phyloP scores from a whole-genome alignment of 2,113 vertebrate species.

The Cebidichthys violaceus region DNA sequence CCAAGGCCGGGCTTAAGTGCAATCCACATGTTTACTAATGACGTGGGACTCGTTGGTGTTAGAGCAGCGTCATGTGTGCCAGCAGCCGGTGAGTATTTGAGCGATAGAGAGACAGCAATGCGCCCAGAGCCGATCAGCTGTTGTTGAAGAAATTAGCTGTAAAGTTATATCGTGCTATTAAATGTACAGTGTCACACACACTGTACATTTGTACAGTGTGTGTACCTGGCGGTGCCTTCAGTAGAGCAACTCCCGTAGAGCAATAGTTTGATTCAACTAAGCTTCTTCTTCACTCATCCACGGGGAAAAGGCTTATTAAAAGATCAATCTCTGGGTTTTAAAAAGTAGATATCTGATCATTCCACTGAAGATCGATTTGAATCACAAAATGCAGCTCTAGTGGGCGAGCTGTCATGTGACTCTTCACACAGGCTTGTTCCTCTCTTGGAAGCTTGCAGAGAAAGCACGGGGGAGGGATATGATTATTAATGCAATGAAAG shows the following conservation, averaged over 20 bases:
- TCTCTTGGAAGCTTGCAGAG: conserved; percentile 61
- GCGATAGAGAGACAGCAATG: too few relatives aligned
- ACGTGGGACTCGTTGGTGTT: too few relatives aligned
- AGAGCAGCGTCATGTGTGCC: too few relatives aligned
- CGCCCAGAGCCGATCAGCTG: too few relatives aligned
- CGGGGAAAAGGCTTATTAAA: not conserved
- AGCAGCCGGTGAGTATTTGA: too few relatives aligned
- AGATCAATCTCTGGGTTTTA: not conserved
- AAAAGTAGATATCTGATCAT: not conserved
- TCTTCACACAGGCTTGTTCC: conserved; percentile 69
- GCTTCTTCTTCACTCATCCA: not conserved
- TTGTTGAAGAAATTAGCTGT: too few relatives aligned
- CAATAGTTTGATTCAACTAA: not conserved
- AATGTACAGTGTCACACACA: too few relatives aligned
- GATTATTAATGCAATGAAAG: conserved; percentile 77
- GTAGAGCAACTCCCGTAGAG: not conserved
- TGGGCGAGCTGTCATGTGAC: conserved; percentile 73
- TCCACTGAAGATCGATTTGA: not conserved
- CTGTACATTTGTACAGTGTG: too few relatives aligned
- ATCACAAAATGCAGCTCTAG: not conserved
- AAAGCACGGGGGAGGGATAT: conserved; percentile 48
- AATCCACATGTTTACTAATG: too few relatives aligned
- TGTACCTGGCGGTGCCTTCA: not conserved
- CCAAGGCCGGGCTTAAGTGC: too few relatives aligned
- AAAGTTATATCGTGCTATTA: too few relatives aligned